Base-by-base conservation (phyloP, 2,113 vertebrate species). In the Psettodes erumei region DNA sequence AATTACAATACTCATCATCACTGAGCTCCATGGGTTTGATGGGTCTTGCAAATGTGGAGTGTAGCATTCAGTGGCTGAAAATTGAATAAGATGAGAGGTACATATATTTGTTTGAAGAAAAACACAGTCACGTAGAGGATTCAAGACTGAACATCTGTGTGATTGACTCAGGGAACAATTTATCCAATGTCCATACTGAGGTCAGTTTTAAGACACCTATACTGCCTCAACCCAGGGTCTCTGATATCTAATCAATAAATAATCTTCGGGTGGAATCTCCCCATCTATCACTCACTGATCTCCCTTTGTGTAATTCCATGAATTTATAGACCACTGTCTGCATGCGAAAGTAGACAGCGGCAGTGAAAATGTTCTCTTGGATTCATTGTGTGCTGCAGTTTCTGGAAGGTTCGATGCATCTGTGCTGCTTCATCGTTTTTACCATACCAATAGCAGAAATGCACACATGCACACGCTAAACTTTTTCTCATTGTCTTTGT, bases 231-330 rank as follows among this genome's bases (percentile, higher is more conserved):
- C 56, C 71, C 45, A 27, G 54, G 56, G 58, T 73, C 79, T 84
- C 63, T 88, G 82, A 87, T 90, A 75, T 63, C 70, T 81, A 87
- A 92, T 93, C 90, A 85, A 94, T 94, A 91, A 85, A 94, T 91
- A 90, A 91, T 93, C 78, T 88, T 69, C 56, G 54, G 60, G 63
- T 83, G 71, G 79, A n/a, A 90, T 89, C 81, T 86, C 48, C 62
- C 68, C 85, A 88, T 92, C 79, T 79, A 89, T 92, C 89, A 90
- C 67, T 53, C 81, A 67, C 64, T 71, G 60, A 77, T 58, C 86
- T 79, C 69, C 63, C 73, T 80, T 53, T 72, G 60, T 74, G 75
- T 73, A 64, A 64, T 75, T 82, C 50, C 3, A 16, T 48, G 63
- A 74, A 60, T 79, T 64, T 63, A 62, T 63, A 59, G 70, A 59